Percentiles rank a stretch among this genome's conserved stretches.
Conservation (phyloP, 2,113 vertebrate genomes). For the Ranitomeya imitator region DNA sequence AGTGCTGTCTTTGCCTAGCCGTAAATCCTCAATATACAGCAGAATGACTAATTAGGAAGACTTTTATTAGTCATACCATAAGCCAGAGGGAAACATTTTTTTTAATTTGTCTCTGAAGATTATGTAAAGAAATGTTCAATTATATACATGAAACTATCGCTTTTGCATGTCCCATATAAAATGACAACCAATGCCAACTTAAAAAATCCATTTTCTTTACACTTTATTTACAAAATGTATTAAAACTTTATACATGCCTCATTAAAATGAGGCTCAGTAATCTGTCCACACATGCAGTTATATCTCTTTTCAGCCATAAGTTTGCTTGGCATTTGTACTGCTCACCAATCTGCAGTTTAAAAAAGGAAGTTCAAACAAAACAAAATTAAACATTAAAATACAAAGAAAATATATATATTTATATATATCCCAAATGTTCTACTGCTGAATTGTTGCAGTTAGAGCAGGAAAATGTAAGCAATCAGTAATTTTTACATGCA, state of each 20-base stretch:
- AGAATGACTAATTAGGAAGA: background rate
- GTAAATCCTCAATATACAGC: background rate
- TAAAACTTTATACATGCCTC: conserved; percentile 99
- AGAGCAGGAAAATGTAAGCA: conserved; percentile 85
- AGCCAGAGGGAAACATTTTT: background rate
- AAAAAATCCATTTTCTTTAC: conserved; percentile 80
- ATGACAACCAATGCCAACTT: conserved; percentile 31
- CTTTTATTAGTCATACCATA: background rate
- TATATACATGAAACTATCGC: background rate
- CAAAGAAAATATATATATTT: conserved; percentile 58
- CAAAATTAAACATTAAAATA: conserved; percentile 68
- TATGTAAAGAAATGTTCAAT: background rate
- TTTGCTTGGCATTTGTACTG: conserved; percentile 83
- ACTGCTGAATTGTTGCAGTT: conserved; percentile 81
- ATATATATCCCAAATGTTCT: conserved; percentile 75
- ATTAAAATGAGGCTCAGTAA: conserved; percentile 87
- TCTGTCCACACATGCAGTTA: conserved; percentile 94
- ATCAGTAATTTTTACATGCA: conserved; percentile 91
- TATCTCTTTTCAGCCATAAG: conserved; percentile 88
- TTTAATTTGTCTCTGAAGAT: background rate
- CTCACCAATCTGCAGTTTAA: conserved; percentile 83
- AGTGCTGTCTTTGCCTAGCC: background rate
- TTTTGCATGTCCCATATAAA: background rate
- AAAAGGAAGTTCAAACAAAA: conserved; percentile 64
- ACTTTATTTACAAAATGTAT: conserved; percentile 99